Base-by-base conservation (phyloP, 1,140 invertebrate genomes). In the Nylanderia fulva region DNA sequence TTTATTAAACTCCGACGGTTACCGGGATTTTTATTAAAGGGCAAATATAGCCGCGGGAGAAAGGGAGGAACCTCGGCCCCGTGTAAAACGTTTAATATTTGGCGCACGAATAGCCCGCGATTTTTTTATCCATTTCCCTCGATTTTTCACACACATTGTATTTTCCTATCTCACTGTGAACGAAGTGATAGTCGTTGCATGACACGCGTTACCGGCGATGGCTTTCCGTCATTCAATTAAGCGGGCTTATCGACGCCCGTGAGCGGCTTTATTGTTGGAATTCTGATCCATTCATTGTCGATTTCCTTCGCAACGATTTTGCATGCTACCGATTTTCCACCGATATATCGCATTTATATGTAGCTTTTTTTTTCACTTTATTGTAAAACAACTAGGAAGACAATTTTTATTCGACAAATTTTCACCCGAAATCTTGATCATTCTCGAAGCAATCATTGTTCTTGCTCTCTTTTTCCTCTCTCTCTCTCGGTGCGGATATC, bases 201-300 rank as follows among this genome's bases (percentile, higher is more conserved):
- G 77, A 82, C 77, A 82, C 77, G 77, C 77, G 77, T 82, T 82
- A 71, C 77, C 77, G 54, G 52, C 71, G 77, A 84, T 84, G 80
- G 80, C 80, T 84, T 84, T 84, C 60, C 72, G 80, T 84, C 80
- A 84, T 84, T 76, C 80, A 84, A 84, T 84, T 84, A 84, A 76
- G 80, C 80, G 80, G 27, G 58, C 45, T 72, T 66, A 76, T 84
- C 45, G 77, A 52, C 36, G 66, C 66, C 45, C 66, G 52, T 36
- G 77, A 82, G 52, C 66, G 77, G 52, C 77, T 82, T 72, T 82
- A 82, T 82, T 82, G 77, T 82, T 58, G 61, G 71, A 82, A 82
- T 72, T 82, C 77, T 72, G 77, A 82, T 71, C 66, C 77, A 36
- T 80, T 80, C 77, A 80, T 82, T 82, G 66, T 72, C 77, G 66